A percentile compares a stretch with the other conserved stretches of the same genome.
Evolutionary conservation across 2,797 vertebrate genomes (phyloP).

Genomic region (Thripadectes ignobilis): DNA sequence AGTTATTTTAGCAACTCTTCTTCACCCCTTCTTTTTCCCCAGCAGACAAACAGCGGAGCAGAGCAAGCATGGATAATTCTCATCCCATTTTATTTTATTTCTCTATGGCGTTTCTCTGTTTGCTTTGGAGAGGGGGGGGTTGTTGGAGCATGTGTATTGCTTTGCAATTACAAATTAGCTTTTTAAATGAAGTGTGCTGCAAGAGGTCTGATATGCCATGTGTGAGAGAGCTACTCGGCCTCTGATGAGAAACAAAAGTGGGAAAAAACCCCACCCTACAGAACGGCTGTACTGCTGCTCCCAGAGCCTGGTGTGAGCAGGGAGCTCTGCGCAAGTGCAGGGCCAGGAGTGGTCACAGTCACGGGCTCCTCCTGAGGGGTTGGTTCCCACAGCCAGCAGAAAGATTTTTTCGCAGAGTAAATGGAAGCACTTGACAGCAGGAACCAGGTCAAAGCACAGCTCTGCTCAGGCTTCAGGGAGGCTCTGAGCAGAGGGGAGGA

Average conservation of each 20-base stretch:
- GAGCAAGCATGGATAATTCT: constrained; percentile 55
- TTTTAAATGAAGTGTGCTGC: constrained; percentile 69
- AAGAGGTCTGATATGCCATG: constrained; percentile 47
- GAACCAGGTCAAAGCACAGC: constrained; percentile 36
- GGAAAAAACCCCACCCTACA: background rate
- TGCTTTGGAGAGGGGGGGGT: constrained; percentile 60
- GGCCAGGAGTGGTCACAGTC: background rate
- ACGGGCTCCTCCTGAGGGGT: background rate
- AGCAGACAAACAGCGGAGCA: background rate
- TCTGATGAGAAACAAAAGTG: constrained; percentile 20
- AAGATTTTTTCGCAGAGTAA: background rate
- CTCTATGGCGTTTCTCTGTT: constrained; percentile 50
- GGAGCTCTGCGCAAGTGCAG: background rate
- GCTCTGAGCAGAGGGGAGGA: background rate
- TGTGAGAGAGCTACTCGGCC: background rate
- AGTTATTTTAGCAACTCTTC: constrained; percentile 29
- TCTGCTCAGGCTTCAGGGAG: background rate
- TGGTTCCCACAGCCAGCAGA: background rate
- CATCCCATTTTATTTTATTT: constrained; percentile 56
- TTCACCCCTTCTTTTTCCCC: constrained; percentile 6
- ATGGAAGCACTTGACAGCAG: constrained; percentile 1
- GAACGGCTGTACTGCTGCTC: background rate
- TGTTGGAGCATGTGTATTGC: constrained; percentile 56
- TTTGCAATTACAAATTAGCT: constrained; percentile 70
- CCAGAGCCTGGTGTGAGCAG: background rate